Evolutionary conservation across 1,140 invertebrate species (phyloP).

Genomic region (Spodoptera frugiperda): DNA sequence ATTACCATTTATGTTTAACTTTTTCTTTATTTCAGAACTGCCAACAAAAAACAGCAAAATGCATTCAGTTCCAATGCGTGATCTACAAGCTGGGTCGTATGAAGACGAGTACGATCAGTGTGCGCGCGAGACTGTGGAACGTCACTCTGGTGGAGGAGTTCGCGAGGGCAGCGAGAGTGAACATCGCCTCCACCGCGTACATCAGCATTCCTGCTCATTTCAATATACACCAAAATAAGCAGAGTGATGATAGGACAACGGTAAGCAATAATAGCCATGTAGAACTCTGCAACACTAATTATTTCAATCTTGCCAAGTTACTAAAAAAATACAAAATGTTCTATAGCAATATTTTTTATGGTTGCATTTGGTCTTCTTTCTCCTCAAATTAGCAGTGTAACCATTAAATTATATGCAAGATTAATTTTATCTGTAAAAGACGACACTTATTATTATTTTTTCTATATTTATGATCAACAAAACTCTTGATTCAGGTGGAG

Average conservation of each 20-base stretch:
- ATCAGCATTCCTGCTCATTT: conserved; percentile 90
- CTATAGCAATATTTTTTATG: too few relatives aligned
- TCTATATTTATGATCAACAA: too few relatives aligned
- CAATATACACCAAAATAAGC: conserved; percentile 90
- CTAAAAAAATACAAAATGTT: too few relatives aligned
- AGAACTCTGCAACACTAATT: too few relatives aligned
- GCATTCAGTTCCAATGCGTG: conserved; percentile 93
- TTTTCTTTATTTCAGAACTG: conserved; percentile 89
- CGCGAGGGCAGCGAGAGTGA: conserved; percentile 93
- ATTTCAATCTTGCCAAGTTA: not conserved
- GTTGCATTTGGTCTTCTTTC: too few relatives aligned
- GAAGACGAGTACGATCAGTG: conserved; percentile 91
- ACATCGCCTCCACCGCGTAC: conserved; percentile 92
- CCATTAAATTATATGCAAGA: too few relatives aligned
- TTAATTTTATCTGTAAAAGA: too few relatives aligned
- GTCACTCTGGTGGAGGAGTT: conserved; percentile 95
- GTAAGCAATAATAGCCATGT: conserved; percentile 75
- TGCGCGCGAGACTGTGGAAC: conserved; percentile 96
- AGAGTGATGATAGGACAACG: conserved; percentile 88
- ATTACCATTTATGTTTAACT: too few relatives aligned
- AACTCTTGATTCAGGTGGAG: conserved; percentile 90
- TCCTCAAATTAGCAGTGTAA: too few relatives aligned
- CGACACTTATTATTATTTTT: too few relatives aligned
- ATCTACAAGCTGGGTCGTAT: conserved; percentile 91
- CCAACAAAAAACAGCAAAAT: conserved; percentile 92